Evolutionary conservation across 2,113 vertebrate species (phyloP).

Genomic region (Sylvilagus bachmani): DNA sequence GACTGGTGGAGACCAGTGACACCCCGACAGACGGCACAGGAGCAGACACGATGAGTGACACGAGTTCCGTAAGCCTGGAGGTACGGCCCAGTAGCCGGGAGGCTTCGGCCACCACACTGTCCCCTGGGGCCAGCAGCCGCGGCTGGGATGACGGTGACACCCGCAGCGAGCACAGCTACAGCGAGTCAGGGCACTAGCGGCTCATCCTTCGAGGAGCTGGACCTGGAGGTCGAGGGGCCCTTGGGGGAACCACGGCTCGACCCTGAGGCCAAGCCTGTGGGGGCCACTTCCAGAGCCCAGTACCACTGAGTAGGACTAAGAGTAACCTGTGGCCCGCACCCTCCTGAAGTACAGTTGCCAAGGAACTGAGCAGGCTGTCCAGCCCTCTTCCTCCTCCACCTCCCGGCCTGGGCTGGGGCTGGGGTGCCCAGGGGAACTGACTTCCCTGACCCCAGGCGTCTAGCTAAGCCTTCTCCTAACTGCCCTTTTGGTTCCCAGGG

Average conservation of each 20-base stretch:
- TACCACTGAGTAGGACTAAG: conserved; percentile 86
- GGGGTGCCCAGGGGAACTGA: background rate
- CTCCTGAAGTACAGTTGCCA: background rate
- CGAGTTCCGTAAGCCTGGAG: conserved; percentile 91
- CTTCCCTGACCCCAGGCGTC: background rate
- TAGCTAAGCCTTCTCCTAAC: conserved; percentile 46
- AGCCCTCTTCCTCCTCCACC: too few relatives aligned
- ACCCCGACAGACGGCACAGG: conserved; percentile 91
- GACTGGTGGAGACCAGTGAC: conserved; percentile 89
- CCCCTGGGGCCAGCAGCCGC: conserved; percentile 85
- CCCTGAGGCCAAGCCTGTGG: conserved; percentile 68
- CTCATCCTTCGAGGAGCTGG: conserved; percentile 98
- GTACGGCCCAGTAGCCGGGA: conserved; percentile 93
- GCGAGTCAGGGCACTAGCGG: conserved; percentile 94
- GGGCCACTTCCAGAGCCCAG: conserved; percentile 81
- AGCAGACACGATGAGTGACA: conserved; percentile 87
- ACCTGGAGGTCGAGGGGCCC: conserved; percentile 91
- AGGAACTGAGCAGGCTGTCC: conserved; percentile 79
- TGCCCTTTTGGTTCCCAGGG: background rate
- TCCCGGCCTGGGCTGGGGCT: background rate
- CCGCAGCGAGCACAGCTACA: conserved; percentile 92
- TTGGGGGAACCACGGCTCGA: conserved; percentile 59
- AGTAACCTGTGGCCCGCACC: conserved; percentile 63
- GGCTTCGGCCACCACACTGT: conserved; percentile 90
- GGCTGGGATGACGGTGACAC: conserved; percentile 88